Evolutionary conservation across 2,888 invertebrate species (phyloP).

Genomic region (Lithodes maja): DNA sequence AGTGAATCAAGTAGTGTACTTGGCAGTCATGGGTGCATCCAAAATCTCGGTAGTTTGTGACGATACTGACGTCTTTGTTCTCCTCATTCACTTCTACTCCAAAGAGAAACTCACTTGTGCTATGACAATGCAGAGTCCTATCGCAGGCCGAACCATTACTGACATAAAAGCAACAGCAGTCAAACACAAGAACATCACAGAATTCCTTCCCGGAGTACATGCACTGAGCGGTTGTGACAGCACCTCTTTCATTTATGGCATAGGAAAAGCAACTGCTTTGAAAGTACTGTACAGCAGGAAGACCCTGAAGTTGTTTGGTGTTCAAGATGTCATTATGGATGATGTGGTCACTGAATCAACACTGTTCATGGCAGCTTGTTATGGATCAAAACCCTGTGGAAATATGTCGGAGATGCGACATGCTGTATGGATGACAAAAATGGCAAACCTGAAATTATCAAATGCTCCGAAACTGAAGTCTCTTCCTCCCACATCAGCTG

Average conservation of each 20-base stretch:
- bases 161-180: constrained; percentile 2
- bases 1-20: constrained; percentile 39
- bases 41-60: constrained; percentile 33
- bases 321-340: background rate
- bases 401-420: too few species aligned
- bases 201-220: constrained; percentile 31
- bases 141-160: constrained; percentile 15
- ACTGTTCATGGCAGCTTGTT: too few species aligned
- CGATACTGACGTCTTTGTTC: constrained; percentile 35
- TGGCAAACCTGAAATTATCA: too few species aligned
- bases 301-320: constrained; percentile 39
- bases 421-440: too few species aligned
- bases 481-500: too few species aligned
- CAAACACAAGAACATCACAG: too few species aligned
- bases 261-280: too few species aligned
- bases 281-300: constrained; percentile 1
- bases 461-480: too few species aligned
- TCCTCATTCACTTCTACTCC: constrained; percentile 3
- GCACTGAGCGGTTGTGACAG: constrained; percentile 14
- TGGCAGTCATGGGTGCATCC: constrained; percentile 29
- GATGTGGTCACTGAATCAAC: too few species aligned
- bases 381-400: too few species aligned
- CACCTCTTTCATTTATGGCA: too few species aligned
- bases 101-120: constrained; percentile 33
- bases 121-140: constrained; percentile 31